Evolutionary conservation across 2,888 invertebrate genomes (phyloP), one percentile per base, ranked within the genome.

Genomic region (Apotomis capreana): DNA sequence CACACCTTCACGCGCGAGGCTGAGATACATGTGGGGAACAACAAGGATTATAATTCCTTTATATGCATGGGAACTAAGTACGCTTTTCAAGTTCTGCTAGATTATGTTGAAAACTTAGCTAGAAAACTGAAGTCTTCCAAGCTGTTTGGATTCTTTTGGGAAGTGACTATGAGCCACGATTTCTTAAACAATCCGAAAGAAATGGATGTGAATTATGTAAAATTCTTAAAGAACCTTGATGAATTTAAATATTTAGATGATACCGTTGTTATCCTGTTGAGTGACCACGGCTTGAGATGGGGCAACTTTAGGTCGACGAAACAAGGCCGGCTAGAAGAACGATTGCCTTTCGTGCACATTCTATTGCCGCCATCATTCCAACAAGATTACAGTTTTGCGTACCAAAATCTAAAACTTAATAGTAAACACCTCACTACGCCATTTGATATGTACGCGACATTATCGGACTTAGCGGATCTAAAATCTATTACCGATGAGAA

Each of bases 221-320:
- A 88, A 0, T 94, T 96, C 80, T 87, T 98, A 67, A 84, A 87
- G 74, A 86, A 89, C 71, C 84, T 96, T 65, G 88, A 94, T 52
- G 78, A 86, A 0, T 84, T 90, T 2, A 92, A 94, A 1, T 88
- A 94, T 68, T 88, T 97, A 68, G 94, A 96, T 67, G 94, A 95
- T 40, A 97, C 97, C 0, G 93, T 95, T 58, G 79, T 96, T 12
- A 91, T 98, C 67, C 85, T 97, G 9, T 93, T 98, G 92, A 98
- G 98, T 85, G 98, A 98, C 84, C 98, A 98, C 82, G 98, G 98
- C 0, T 95, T 98, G 73, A 92, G 98, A 74, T 98, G 97, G 96
- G 98, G 98, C 3, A 94, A 94, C 6, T 97, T 98, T 78, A 94
- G 98, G 9, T 93, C 94, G 77, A 98, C 98, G 0, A 97, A 96